A percentile compares a stretch with the other conserved stretches of the same genome.
phyloP scores from a whole-genome alignment of 2,797 vertebrate genomes.

The Centroberyx gerrardi region DNA sequence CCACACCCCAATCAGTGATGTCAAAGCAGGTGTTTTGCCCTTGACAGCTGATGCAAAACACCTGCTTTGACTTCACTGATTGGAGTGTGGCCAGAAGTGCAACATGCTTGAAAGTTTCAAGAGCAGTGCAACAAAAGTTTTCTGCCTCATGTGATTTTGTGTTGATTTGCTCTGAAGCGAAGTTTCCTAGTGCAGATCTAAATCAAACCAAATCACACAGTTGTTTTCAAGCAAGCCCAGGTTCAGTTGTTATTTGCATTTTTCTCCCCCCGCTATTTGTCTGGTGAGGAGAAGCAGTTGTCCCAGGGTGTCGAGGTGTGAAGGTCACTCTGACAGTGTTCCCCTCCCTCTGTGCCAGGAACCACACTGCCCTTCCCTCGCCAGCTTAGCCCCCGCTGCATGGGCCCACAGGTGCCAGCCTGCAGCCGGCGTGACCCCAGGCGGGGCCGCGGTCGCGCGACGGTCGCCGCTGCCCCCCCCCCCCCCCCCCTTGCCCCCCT shows the following conservation, averaged over 20 bases:
- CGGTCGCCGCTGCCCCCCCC: constrained; percentile 50
- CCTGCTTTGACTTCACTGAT: no score
- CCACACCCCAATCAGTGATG: no score
- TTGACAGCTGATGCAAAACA: no score
- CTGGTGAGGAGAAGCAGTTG: constrained; percentile 33
- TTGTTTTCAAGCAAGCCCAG: constrained; percentile 2
- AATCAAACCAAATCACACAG: no score
- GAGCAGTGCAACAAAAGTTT: no score
- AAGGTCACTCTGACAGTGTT: constrained; percentile 73
- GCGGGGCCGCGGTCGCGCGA: constrained; percentile 31
- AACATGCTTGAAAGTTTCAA: no score
- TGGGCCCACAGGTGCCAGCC: constrained; percentile 56
- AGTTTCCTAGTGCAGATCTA: no score
- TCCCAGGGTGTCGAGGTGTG: constrained; percentile 67
- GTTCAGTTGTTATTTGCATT: constrained; percentile 10
- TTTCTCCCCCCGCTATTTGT: not conserved
- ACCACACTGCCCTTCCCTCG: constrained; percentile 1
- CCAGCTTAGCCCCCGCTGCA: constrained; percentile 33
- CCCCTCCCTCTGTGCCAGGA: constrained; percentile 35
- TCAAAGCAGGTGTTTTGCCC: no score
- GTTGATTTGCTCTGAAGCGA: no score
- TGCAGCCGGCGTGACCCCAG: constrained; percentile 54
- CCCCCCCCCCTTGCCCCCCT: constrained; percentile 42
- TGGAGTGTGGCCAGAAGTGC: no score
- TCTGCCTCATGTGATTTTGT: no score